These are phyloP conservation scores for Drosophila setosimentum DNA, from an alignment of 2,888 invertebrate genomes.

Conservation along the genomic window DNA sequence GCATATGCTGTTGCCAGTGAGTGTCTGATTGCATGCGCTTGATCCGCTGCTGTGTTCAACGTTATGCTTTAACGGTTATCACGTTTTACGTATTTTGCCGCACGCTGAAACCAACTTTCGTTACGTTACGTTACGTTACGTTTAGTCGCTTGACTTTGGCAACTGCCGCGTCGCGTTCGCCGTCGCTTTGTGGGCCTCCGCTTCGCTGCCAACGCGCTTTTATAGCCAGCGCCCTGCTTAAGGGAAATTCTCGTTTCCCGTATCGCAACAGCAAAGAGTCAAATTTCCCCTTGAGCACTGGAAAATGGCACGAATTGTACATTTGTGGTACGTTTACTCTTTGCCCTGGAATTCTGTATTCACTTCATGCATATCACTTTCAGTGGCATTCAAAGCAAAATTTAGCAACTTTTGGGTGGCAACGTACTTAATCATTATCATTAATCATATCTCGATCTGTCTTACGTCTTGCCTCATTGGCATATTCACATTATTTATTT, in stretches of 20 bases:
- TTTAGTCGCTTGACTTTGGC: constrained; percentile 6
- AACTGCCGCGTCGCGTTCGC: constrained; percentile 52
- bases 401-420: not conserved
- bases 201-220: constrained; percentile 45
- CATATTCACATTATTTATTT: not conserved
- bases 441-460: too few relatives aligned
- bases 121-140: constrained; percentile 13
- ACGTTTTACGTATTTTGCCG: constrained; percentile 28
- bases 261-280: constrained; percentile 8
- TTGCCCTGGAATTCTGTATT: not conserved
- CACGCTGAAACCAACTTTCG: constrained; percentile 6
- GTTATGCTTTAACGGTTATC: constrained; percentile 15
- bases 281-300: constrained; percentile 21
- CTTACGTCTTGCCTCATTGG: not conserved
- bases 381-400: not conserved
- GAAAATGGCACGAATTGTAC: not conserved
- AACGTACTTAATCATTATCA: too few relatives aligned
- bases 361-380: not conserved
- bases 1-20: constrained; percentile 11
- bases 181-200: constrained; percentile 53
- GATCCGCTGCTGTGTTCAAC: constrained; percentile 22
- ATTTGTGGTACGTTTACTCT: constrained; percentile 24
- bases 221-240: constrained; percentile 49
- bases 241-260: constrained; percentile 35
- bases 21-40: constrained; percentile 18